These are phyloP conservation scores for Cettia cetti DNA, from an alignment of 2,113 vertebrate genomes.

Conservation along the genomic window DNA sequence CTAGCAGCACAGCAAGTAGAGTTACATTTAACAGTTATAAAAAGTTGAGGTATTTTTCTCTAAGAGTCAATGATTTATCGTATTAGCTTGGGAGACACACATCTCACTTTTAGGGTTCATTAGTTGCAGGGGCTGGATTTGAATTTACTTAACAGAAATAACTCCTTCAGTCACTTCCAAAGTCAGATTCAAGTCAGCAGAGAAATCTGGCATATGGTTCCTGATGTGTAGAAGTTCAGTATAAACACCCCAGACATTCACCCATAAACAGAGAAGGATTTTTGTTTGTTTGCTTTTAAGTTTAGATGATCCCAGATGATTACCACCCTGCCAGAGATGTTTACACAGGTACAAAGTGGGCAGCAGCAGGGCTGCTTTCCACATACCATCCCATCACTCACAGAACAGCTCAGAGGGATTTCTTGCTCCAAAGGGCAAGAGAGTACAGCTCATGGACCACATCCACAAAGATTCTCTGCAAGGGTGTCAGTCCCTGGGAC, in stretches of 20 bases:
- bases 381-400: not conserved
- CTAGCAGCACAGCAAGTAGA: not conserved
- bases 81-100: not conserved
- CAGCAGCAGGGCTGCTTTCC: not conserved
- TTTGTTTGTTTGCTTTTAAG: not conserved
- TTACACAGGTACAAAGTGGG: not conserved
- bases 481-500: not conserved
- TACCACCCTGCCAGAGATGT: not conserved
- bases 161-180: not conserved
- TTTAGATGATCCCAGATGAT: not conserved
- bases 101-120: not conserved
- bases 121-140: not conserved
- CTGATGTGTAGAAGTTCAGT: not conserved
- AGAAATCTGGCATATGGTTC: not conserved
- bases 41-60: not conserved
- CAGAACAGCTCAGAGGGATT: not conserved
- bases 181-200: not conserved
- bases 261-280: not conserved
- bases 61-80: not conserved
- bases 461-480: not conserved
- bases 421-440: conserved; percentile 5
- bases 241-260: not conserved
- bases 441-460: not conserved
- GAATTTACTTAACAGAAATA: not conserved
- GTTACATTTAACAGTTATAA: not conserved